Evolutionary conservation across 2,888 invertebrate species (phyloP).

Genomic region (Lacanobia oleracea): DNA sequence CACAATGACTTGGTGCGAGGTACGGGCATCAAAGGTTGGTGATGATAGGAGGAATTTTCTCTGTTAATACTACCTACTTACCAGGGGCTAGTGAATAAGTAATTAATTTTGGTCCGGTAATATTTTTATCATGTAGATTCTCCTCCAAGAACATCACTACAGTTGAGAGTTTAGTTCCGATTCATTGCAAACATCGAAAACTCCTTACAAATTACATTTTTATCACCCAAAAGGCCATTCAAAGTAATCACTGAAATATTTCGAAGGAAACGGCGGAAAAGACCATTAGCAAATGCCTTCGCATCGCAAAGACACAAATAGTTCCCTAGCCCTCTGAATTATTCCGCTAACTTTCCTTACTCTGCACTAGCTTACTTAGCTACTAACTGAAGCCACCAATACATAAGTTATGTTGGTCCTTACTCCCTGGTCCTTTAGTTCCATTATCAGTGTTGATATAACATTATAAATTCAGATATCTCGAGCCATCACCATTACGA

Average conservation of each 20-base stretch:
- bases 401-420: constrained; percentile 58
- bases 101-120: fast-evolving
- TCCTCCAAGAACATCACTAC: too few relatives aligned
- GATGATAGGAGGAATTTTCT: constrained; percentile 2
- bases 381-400: constrained; percentile 43
- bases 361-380: constrained; percentile 39
- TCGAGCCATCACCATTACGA: constrained; percentile 80
- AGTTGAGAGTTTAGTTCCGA: not conserved
- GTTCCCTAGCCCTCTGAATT: constrained; percentile 44
- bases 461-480: constrained; percentile 84
- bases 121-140: not conserved
- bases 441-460: constrained; percentile 72
- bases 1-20: not conserved
- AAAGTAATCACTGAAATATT: constrained; percentile 49
- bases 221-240: constrained; percentile 21
- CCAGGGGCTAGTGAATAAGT: not conserved
- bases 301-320: constrained; percentile 47
- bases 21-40: not conserved
- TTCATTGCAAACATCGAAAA: not conserved
- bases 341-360: constrained; percentile 38
- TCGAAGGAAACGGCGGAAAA: constrained; percentile 33
- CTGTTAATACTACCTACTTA: not conserved
- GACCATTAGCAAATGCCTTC: constrained; percentile 51
- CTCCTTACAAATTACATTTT: constrained; percentile 20
- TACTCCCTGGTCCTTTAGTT: constrained; percentile 34